A percentile compares a stretch with the other conserved stretches of the same genome.
Evolutionary conservation across 1,140 invertebrate species (phyloP).

Genomic region (Drosophila murphyi): DNA sequence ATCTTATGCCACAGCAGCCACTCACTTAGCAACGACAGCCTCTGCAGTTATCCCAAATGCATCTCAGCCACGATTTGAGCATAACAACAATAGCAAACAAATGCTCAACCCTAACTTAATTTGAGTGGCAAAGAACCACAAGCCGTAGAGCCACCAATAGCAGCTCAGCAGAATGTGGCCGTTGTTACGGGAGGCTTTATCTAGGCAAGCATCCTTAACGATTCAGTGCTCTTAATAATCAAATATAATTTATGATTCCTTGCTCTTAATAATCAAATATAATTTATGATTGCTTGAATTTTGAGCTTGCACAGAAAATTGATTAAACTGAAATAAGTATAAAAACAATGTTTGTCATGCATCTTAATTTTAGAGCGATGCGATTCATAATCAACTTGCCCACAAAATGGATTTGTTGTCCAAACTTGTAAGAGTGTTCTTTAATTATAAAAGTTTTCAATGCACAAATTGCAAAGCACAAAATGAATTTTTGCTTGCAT

Average conservation of each 20-base stretch:
- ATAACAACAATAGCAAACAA: slow-evolving; percentile 18
- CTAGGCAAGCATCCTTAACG: not conserved
- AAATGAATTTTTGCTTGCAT: slow-evolving; percentile 10
- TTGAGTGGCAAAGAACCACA: slow-evolving; percentile 20
- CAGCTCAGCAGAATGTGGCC: slow-evolving; percentile 28
- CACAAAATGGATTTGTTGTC: not conserved
- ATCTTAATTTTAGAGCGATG: not conserved
- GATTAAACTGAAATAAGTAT: too few species aligned
- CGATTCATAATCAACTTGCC: too few species aligned
- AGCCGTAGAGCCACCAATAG: slow-evolving; percentile 1
- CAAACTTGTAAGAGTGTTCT: not conserved
- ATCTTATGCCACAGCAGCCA: slow-evolving; percentile 15
- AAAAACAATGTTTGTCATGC: too few species aligned
- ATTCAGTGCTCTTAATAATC: not conserved
- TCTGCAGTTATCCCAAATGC: slow-evolving; percentile 23
- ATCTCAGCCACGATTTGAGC: slow-evolving; percentile 14
- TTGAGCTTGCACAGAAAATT: too few species aligned
- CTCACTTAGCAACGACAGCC: slow-evolving; percentile 24
- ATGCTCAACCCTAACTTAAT: slow-evolving; percentile 19
- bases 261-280: not conserved
- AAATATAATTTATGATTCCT: not conserved
- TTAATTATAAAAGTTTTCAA: not conserved
- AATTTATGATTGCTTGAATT: not conserved
- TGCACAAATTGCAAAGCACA: not conserved
- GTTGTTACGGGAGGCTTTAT: not conserved